A percentile compares a stretch with the other conserved stretches of the same genome.
Conservation (phyloP, 2,113 vertebrate species). For the Taurulus bubalis region DNA sequence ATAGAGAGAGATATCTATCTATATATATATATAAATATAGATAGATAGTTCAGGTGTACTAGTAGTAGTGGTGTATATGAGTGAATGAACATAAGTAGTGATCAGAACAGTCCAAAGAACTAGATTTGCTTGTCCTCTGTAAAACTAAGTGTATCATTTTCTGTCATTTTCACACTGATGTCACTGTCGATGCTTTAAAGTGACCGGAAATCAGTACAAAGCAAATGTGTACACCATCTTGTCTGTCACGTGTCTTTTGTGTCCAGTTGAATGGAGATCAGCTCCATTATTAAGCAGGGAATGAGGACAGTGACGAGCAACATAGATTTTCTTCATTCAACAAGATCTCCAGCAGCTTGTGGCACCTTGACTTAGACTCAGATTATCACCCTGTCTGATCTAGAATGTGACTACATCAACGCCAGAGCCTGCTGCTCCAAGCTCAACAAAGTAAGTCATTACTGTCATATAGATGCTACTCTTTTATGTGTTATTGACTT, state of each 20-base stretch:
- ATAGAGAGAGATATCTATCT: too few species aligned
- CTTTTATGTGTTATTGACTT: background rate
- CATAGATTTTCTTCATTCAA: background rate
- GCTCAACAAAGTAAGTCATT: conserved; percentile 92
- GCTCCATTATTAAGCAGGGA: background rate
- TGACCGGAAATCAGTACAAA: background rate
- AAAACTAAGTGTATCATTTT: background rate
- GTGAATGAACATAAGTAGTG: background rate
- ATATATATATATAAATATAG: too few species aligned
- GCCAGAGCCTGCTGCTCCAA: conserved; percentile 97
- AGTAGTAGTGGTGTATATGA: too few species aligned
- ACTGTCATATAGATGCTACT: background rate
- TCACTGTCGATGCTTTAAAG: background rate
- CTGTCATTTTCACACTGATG: background rate
- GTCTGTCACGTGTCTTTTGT: background rate
- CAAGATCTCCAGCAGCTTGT: background rate
- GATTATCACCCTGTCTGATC: conserved; percentile 98
- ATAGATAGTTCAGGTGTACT: too few species aligned
- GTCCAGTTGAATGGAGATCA: background rate
- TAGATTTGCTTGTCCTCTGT: background rate
- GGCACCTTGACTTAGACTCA: conserved; percentile 84
- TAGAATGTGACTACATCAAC: conserved; percentile 99
- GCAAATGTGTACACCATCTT: background rate
- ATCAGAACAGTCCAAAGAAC: background rate
- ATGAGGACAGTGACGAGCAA: background rate